These are phyloP conservation scores for Prunella himalayana DNA, from an alignment of 2,113 vertebrate species.

Conservation along the genomic window DNA sequence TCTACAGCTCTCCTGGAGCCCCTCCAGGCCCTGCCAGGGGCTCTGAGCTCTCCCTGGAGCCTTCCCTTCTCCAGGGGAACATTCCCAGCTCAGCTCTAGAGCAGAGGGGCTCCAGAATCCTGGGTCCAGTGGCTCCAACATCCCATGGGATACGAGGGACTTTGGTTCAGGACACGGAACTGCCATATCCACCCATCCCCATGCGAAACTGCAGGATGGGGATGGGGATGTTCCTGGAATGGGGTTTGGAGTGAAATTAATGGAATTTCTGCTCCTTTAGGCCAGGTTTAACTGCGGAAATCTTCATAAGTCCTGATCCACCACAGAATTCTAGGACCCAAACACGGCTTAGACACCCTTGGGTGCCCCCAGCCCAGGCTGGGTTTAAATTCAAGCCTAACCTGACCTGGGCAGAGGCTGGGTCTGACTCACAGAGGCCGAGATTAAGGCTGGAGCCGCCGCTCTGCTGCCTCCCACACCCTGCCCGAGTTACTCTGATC, in stretches of 20 bases:
- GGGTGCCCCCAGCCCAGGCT: not conserved
- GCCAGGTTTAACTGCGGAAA: not conserved
- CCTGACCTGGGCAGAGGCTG: not conserved
- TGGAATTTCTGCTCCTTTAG: not conserved
- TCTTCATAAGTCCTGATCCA: not conserved
- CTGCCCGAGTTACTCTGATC: not conserved
- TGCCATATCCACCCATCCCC: not conserved
- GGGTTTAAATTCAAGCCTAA: not conserved
- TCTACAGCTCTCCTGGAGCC: not conserved
- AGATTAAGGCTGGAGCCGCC: not conserved
- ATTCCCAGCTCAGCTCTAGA: not conserved
- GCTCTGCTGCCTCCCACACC: not conserved
- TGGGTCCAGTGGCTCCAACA: not conserved
- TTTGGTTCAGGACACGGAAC: not conserved
- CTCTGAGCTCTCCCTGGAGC: not conserved
- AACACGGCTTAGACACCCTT: not conserved
- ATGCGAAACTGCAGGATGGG: not conserved
- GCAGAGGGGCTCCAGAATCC: not conserved
- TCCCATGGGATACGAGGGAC: not conserved
- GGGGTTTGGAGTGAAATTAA: not conserved
- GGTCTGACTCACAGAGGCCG: conserved; percentile 19
- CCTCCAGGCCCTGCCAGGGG: accelerated
- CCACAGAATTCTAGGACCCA: not conserved
- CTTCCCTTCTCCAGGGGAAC: not conserved
- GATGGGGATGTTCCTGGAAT: not conserved